Evolutionary conservation across 2,888 invertebrate genomes (phyloP).

Genomic region (Noctuana brunneofusca): DNA sequence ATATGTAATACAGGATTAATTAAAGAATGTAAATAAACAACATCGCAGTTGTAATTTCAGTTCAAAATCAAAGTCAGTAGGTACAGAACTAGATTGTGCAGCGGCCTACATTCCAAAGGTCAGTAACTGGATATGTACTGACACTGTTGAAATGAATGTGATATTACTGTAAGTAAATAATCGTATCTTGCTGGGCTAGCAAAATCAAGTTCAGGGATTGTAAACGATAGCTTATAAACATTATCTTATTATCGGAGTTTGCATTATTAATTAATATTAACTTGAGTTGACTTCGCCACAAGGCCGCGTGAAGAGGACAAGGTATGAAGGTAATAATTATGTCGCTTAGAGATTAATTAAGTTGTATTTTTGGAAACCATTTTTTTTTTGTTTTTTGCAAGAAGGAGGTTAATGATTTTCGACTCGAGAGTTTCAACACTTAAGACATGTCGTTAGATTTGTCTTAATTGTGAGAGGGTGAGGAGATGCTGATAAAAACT

Average conservation of each 20-base stretch:
- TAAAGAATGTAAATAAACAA: constrained; percentile 20
- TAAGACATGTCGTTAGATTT: no score
- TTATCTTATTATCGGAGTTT: not conserved
- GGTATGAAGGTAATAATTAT: no score
- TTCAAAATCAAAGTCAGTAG: constrained; percentile 35
- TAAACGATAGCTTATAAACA: constrained; percentile 14
- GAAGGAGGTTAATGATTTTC: no score
- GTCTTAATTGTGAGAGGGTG: no score
- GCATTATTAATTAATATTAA: not conserved
- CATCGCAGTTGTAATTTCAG: constrained; percentile 32
- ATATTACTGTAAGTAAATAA: constrained; percentile 12
- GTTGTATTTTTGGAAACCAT: no score
- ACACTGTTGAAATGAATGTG: constrained; percentile 19
- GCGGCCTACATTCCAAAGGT: constrained; percentile 30
- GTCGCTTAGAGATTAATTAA: no score
- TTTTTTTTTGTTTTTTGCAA: no score
- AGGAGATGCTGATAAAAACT: no score
- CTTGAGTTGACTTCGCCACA: not conserved
- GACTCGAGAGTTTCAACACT: no score
- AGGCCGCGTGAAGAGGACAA: not conserved
- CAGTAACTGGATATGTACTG: constrained; percentile 25
- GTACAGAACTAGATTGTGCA: constrained; percentile 27
- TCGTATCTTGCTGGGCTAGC: not conserved
- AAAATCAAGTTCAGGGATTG: constrained; percentile 2
- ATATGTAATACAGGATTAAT: not conserved